Base-by-base conservation (phyloP, 2,113 vertebrate species). In the Reinhardtius hippoglossoides region DNA sequence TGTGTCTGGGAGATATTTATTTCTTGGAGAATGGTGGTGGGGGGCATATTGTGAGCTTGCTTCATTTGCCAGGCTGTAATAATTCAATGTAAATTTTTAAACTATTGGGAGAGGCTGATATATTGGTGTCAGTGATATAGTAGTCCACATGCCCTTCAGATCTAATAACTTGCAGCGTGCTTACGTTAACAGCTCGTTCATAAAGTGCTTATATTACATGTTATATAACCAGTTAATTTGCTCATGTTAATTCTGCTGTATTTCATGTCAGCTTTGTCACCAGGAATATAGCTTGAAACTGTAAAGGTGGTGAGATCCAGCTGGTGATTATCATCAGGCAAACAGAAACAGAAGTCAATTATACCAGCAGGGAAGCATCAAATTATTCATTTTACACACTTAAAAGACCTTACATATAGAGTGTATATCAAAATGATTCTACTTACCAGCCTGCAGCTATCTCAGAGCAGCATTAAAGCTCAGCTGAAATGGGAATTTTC, bases 1-100 rank as follows among this genome's bases (percentile, higher is more conserved):
- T 60, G 79, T 75, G 80, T 89, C 87, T 81, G 70, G 65, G 50
- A 88, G 80, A 81, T 86, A 85, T 89, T 88, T 89, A 88, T 87
- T 87, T 88, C 78, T 57, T 7, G 24, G 24, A 75, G 56, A 73
- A 74, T 61, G 18, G 37, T 35, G 27, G 75, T 2, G 44, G 61
- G 67, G 83, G 64, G 62, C 46, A 46, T 72, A 81, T 71, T 71
- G 79, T 74, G 48, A 81, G 73, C 78, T 70, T 52, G 71, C 40
- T 64, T 89, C 84, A 82, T 87, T 85, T 88, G 78, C 73, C 35
- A 61, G 68, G 66, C 71, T 75, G 76, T 61, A 87, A 88, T 87
- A 84, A 77, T 84, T 87, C 74, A 82, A 42, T 18, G 80, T 40
- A 80, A 59, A 66, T 79, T 87, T 77, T 74, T 68, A 72, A 82